Base-by-base conservation (phyloP, 2,797 vertebrate genomes). In the Platyrinchus mystaceus region DNA sequence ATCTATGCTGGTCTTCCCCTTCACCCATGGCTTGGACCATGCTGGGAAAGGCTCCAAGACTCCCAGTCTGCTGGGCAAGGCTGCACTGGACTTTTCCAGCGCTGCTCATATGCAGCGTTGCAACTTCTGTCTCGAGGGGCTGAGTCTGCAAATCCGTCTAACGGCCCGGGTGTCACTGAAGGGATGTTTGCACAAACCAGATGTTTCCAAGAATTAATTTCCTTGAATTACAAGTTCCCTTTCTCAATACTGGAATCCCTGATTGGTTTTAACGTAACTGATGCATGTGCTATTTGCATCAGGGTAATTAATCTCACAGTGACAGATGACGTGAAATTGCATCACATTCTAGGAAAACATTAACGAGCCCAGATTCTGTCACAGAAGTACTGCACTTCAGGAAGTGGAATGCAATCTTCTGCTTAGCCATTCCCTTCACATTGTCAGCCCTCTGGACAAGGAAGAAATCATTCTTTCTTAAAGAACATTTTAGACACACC, bases 171-270 rank as follows among this genome's bases (percentile, higher is more conserved):
- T 76, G 52, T 24, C 27, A 5, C n/a, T 34, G 34, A 49, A 59
- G 28, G 30, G 83, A 76, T 59, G 59, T 70, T 84, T 92, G 69
- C 66, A 78, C 39, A 93, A 66, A 81, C 5, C 62, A 81, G 56
- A 78, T 39, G 12, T 7, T 86, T 73, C 39, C 52, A 73, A 69
- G 70, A 37, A 52, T 12, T 62, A 11, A 78, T 71, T 85, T 93
- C 84, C 58, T 64, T 81, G 53, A 93, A 87, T 79, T 90, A n/a
- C 49, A 68, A 69, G 24, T 56, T 63, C 30, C n/a, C 46, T 85
- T 94, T 80, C 77, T 78, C 76, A 77, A 34, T 58, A 47, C 36
- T 66, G 46, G 75, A 83, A 76, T 71, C 19, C 24, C 56, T 44
- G 32, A 23, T 6, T 36, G 19, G 32, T 26, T 93, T 86, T 36